A percentile compares a stretch with the other conserved stretches of the same genome.
Evolutionary conservation across 2,888 invertebrate genomes (phyloP).

Genomic region (Drosophila longiperda): DNA sequence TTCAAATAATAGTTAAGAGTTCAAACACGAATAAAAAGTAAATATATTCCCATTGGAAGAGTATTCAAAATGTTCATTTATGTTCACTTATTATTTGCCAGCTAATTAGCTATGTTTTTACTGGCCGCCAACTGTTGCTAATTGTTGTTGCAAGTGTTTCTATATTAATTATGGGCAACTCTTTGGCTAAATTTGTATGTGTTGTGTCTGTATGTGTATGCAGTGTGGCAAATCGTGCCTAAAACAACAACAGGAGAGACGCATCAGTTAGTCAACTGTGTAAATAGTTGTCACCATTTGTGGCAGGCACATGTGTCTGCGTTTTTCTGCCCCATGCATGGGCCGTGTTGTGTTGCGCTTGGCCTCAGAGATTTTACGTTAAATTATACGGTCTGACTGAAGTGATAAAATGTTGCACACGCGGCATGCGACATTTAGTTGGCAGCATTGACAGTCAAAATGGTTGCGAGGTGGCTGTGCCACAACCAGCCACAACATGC

Average conservation of each 20-base stretch:
- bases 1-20: neutral
- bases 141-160: constrained; percentile 79
- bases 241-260: constrained; percentile 37
- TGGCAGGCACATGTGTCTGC: constrained; percentile 58
- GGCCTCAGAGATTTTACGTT: constrained; percentile 81
- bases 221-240: constrained; percentile 43
- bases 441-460: constrained; percentile 54
- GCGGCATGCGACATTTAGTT: constrained; percentile 67
- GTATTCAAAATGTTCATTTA: constrained; percentile 22
- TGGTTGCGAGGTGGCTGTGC: constrained; percentile 25
- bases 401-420: constrained; percentile 82
- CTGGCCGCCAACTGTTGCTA: constrained; percentile 57
- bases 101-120: constrained; percentile 69
- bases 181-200: constrained; percentile 27
- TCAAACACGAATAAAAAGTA: neutral
- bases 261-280: constrained; percentile 68
- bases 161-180: constrained; percentile 70
- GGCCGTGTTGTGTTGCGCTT: constrained; percentile 45
- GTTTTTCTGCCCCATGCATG: neutral
- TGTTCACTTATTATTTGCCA: constrained; percentile 45
- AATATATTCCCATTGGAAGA: neutral
- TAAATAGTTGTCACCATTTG: constrained; percentile 77
- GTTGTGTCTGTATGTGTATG: constrained; percentile 12
- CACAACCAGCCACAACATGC: neutral
- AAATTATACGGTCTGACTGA: constrained; percentile 84